Base-by-base conservation (phyloP, 2,888 invertebrate species). In the Brassicogethes aeneus region DNA sequence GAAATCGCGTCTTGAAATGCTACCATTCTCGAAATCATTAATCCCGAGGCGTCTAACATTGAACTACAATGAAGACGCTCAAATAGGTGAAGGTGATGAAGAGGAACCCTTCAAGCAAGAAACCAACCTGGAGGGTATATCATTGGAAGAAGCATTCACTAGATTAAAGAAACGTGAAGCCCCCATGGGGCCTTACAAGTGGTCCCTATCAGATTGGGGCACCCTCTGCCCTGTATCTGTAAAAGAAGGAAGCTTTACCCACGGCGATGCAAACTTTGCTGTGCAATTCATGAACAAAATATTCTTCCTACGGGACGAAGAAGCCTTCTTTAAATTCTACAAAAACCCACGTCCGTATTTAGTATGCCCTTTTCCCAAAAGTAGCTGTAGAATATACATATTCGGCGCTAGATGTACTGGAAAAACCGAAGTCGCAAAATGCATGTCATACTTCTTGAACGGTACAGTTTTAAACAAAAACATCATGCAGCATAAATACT, bases 291-390 rank as follows among this genome's bases (percentile, higher is more conserved):
- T 79, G 58, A 77, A 77, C 58, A 74, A 76, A 54, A 68, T 82
- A 2, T 82, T 73, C 56, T 69, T 81, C 36, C 57, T 80, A 35
- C 71, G 76, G 14, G 72, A 76, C 15, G 57, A 70, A 36, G 65
- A 73, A 17, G 68, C 73, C 17, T 68, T 72, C 56, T 56, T 71
- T 35, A 59, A 64, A 34, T 83, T 83, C 60, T 68, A 70, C 46
- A 68, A 68, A 54, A 80, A 82, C 61, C 82, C 82, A 3, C 66
- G 77, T 13, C 73, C 75, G 1, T 83, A 70, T 61, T 61, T 82
- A 10, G 61, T 75, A 43, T 60, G 76, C 3, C 66, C 74, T 30
- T 73, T 71, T 64, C 75, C 82, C 12, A 73, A 72, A 55, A 73
- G 77, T 3, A 71, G 70, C 23, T 77, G 79, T 52, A 74, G 75